Percentiles rank a stretch among this genome's conserved stretches.
phyloP scores from a whole-genome alignment of 2,797 vertebrate genomes.

The Myotis findleyi region DNA sequence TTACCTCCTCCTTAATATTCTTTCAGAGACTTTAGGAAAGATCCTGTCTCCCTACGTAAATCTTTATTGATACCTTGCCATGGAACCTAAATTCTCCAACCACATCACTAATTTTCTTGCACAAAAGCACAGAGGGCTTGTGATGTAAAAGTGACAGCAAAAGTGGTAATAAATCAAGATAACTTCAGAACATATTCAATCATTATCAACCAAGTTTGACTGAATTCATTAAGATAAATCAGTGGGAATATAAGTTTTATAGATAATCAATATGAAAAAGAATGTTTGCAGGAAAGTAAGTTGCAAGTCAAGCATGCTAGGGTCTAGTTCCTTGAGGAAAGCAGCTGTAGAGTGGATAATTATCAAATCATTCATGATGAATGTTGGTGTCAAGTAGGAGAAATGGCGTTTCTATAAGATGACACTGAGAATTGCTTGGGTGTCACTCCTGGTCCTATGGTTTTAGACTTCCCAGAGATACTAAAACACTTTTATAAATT shows the following conservation, averaged over 20 bases:
- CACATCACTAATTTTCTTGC: neutral
- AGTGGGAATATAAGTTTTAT: neutral
- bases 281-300: neutral
- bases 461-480: neutral
- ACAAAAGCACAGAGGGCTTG: neutral
- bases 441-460: neutral
- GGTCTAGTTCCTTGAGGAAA: neutral
- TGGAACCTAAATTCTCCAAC: neutral
- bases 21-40: neutral
- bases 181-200: neutral
- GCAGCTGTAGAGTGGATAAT: neutral
- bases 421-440: neutral
- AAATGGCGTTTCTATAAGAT: neutral
- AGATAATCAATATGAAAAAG: neutral
- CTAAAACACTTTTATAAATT: neutral
- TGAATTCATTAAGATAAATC: neutral
- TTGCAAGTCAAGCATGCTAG: neutral
- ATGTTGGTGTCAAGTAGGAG: neutral
- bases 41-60: neutral
- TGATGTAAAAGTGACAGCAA: neutral
- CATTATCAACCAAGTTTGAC: neutral
- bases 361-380: neutral
- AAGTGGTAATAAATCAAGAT: neutral
- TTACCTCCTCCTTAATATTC: neutral
- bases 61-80: neutral